A percentile compares a stretch with the other conserved stretches of the same genome.
These are phyloP conservation scores for Dioctria linearis DNA, from an alignment of 2,888 invertebrate species.

Conservation along the genomic window DNA sequence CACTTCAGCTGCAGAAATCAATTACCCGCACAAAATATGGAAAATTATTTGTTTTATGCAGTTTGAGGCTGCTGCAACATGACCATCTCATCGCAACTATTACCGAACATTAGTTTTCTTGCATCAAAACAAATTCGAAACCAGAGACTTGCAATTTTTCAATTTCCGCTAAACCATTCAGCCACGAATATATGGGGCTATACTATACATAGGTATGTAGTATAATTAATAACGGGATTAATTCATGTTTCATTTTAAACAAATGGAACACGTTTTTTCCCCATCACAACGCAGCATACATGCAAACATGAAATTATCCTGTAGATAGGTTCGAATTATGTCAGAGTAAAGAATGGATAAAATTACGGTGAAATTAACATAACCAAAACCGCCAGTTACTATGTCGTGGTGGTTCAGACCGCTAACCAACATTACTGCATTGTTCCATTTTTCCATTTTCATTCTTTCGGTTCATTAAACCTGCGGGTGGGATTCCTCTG, in stretches of 20 bases:
- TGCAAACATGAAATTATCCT: no score
- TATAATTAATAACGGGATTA: conserved; percentile 26
- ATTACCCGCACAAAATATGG: conserved; percentile 9
- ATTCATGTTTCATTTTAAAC: conserved; percentile 21
- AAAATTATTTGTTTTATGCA: conserved; percentile 25
- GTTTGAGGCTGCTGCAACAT: not conserved
- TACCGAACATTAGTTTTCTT: conserved; percentile 13
- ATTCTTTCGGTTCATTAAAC: conserved; percentile 33
- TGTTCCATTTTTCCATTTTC: conserved; percentile 3
- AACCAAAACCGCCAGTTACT: not conserved
- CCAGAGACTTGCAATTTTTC: conserved; percentile 30
- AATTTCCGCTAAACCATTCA: conserved; percentile 4
- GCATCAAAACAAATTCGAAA: not conserved
- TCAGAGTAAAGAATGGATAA: conserved; percentile 11
- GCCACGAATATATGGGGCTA: not conserved
- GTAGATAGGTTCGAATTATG: conserved; percentile 15
- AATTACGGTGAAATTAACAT: conserved; percentile 39
- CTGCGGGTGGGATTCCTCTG: not conserved
- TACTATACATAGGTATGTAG: not conserved
- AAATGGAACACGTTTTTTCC: conserved; percentile 25
- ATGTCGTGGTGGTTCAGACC: not conserved
- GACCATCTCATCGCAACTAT: not conserved
- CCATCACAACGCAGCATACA: not conserved
- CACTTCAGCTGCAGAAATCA: not conserved
- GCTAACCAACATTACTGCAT: conserved; percentile 18